Evolutionary conservation across 2,888 invertebrate species (phyloP), one percentile per base, ranked within the genome.

Genomic region (Dusona sp.): DNA sequence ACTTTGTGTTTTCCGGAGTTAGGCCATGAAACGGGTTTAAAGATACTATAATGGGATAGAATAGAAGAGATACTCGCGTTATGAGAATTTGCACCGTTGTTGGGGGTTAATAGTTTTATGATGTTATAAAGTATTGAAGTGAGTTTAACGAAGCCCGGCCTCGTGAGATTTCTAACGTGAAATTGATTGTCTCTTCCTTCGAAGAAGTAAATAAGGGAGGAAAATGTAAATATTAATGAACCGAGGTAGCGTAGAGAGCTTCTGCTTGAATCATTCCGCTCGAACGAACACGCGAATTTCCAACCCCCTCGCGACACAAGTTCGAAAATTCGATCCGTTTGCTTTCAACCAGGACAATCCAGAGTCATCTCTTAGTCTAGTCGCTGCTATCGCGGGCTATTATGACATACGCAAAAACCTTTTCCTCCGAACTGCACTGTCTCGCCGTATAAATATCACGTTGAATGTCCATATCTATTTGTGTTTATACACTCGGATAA

Each of bases 141-240:
- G 48, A 48, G 67, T 75, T 82, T 70, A 75, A 25, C 61, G 70
- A 68, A 75, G 29, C 42, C 38, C 7, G 29, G 25, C 19, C 33
- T 61, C 57, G 51, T 16, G 70, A 68, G 45, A 77, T 64, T 82
- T 74, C 61, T 61, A 29, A 67, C 51, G 42, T 61, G 75, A 54
- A 38, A 75, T 61, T 75, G 42, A 54, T 57, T 42, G 65, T 38
- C n/a, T 67, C 29, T 38, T 42, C 36, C 29, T 29, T 68, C 6
- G 68, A 25, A 67, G 19, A 68, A 68, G 25, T 25, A 75, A 54
- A 75, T 11, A 36, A 22, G 25, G 70, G 54, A 68, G 42, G 22
- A 51, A 51, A 78, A 54, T 16, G 78, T 79, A 68, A 68, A 79
- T 79, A 57, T 42, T 68, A 79, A 68, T 57, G 54, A 42, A 68